phyloP scores from a whole-genome alignment of 2,888 invertebrate genomes.

The Zonitis immaculata region DNA sequence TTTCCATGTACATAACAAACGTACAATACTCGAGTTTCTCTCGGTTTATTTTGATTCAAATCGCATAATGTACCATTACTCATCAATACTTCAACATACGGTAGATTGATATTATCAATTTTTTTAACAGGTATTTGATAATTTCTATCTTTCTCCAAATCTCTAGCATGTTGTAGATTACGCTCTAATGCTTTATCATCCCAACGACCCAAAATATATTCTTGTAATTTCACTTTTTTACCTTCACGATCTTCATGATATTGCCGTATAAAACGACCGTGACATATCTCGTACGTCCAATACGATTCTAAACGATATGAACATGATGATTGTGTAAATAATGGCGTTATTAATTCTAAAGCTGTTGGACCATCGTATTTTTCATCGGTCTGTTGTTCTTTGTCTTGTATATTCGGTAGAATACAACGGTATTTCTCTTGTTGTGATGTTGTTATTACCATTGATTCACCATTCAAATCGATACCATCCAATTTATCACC shows the following conservation, averaged over 20 bases:
- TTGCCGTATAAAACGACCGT: slow-evolving; percentile 85
- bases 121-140: slow-evolving; percentile 56
- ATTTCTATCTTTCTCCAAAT: slow-evolving; percentile 52
- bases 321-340: slow-evolving; percentile 75
- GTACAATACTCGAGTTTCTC: slow-evolving; percentile 77
- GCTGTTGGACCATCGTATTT: slow-evolving; percentile 71
- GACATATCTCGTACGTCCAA: slow-evolving; percentile 94
- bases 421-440: slow-evolving; percentile 81
- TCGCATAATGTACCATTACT: slow-evolving; percentile 90
- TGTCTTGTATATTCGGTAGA: slow-evolving; percentile 63
- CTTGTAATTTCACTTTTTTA: slow-evolving; percentile 75
- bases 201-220: slow-evolving; percentile 80
- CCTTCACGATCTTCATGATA: slow-evolving; percentile 94
- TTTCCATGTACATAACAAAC: slow-evolving; percentile 86
- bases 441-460: slow-evolving; percentile 68
- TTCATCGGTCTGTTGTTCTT: slow-evolving; percentile 55
- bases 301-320: slow-evolving; percentile 84
- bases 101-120: slow-evolving; percentile 83
- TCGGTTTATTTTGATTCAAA: slow-evolving; percentile 71
- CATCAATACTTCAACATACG: slow-evolving; percentile 84
- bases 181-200: slow-evolving; percentile 60
- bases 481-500: slow-evolving; percentile 50
- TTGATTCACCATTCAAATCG: slow-evolving; percentile 51
- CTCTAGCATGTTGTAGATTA: slow-evolving; percentile 52
- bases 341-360: slow-evolving; percentile 67